Conservation (phyloP, 2,888 invertebrate genomes). For the Drosophila nr. medialis region DNA sequence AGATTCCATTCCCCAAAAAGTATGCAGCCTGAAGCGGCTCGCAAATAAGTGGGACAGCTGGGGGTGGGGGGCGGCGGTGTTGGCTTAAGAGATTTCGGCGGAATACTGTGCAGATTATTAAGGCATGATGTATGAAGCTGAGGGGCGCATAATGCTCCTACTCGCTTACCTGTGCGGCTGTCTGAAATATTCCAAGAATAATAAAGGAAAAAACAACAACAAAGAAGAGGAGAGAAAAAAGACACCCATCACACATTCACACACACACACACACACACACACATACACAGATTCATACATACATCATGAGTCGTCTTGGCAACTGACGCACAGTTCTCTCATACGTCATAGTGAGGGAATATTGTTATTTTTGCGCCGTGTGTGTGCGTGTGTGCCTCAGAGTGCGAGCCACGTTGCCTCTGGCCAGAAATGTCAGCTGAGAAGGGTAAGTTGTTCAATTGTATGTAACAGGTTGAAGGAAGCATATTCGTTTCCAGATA, state of each 20-base stretch:
- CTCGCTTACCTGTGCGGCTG: slow-evolving; percentile 23
- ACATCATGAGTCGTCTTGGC: slow-evolving; percentile 53
- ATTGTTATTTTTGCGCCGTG: slow-evolving; percentile 10
- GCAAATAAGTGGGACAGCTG: background rate
- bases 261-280: slow-evolving; percentile 4
- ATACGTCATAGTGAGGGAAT: slow-evolving; percentile 64
- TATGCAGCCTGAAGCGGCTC: background rate
- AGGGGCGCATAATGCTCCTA: slow-evolving; percentile 24
- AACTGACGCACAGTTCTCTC: slow-evolving; percentile 63
- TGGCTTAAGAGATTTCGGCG: slow-evolving; percentile 37
- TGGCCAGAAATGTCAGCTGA: background rate
- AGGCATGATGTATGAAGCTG: slow-evolving; percentile 54
- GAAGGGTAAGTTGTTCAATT: background rate
- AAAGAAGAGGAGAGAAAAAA: slow-evolving; percentile 13
- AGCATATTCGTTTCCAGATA: background rate
- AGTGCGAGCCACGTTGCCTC: slow-evolving; percentile 5
- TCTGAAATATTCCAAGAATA: slow-evolving; percentile 23
- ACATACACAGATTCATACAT: background rate
- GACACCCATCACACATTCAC: slow-evolving; percentile 10
- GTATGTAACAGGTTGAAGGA: background rate
- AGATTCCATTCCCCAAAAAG: background rate
- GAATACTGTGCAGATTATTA: slow-evolving; percentile 47
- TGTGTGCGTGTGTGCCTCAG: slow-evolving; percentile 3
- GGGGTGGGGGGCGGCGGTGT: background rate
- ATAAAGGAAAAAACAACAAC: slow-evolving; percentile 14